Evolutionary conservation across 2,888 invertebrate species (phyloP).

Genomic region (Dendrolimus houi): DNA sequence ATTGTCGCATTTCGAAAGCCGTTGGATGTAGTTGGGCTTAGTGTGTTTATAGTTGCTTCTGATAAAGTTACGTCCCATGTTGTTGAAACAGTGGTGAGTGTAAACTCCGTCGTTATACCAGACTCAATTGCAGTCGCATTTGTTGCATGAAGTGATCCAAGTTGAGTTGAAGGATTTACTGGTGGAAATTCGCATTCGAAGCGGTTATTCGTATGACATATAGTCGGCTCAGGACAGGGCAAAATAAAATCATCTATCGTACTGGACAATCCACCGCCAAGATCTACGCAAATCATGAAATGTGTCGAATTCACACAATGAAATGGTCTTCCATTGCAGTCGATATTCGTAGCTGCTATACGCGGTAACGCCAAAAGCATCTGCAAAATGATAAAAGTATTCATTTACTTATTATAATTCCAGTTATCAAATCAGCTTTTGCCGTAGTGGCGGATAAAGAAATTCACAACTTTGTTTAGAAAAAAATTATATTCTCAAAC

Average conservation of each 20-base stretch:
- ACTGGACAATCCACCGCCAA: constrained; percentile 51
- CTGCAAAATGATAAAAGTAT: constrained; percentile 23
- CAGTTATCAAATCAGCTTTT: too few relatives aligned
- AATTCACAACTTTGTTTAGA: too few relatives aligned
- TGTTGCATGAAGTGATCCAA: constrained; percentile 1
- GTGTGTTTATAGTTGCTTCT: constrained; percentile 1
- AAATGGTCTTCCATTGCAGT: constrained; percentile 65
- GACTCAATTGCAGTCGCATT: constrained; percentile 9
- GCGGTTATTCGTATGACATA: constrained; percentile 39
- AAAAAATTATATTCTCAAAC: too few relatives aligned
- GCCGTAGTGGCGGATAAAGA: too few relatives aligned
- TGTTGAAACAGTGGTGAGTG: constrained; percentile 5
- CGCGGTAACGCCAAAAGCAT: constrained; percentile 30
- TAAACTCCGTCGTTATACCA: constrained; percentile 8
- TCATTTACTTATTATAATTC: too few relatives aligned
- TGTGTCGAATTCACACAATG: constrained; percentile 62
- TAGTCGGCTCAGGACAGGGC: constrained; percentile 50
- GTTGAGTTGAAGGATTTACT: constrained; percentile 14
- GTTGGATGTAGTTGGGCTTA: not conserved
- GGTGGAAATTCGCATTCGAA: constrained; percentile 56
- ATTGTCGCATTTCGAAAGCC: not conserved
- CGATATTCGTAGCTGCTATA: constrained; percentile 36
- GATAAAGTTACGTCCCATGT: not conserved
- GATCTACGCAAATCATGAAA: constrained; percentile 68
- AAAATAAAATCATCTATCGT: constrained; percentile 56